Evolutionary conservation across 2,888 invertebrate species (phyloP), one percentile per base, ranked within the genome.

Genomic region (Osedax fenrisi): DNA sequence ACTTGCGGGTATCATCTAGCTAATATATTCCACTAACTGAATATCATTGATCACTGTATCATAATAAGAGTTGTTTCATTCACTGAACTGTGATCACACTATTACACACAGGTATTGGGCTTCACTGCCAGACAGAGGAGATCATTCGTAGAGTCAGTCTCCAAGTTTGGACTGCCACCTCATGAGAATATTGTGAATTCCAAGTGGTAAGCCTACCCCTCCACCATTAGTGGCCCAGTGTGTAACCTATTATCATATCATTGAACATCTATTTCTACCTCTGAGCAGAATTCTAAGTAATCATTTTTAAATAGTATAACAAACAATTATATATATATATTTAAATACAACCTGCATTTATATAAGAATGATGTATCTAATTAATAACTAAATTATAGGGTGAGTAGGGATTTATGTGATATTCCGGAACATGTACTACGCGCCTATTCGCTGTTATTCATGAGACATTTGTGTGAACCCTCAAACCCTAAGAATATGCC

Each of bases 341-440:
- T n/a, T n/a, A n/a, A n/a, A n/a, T n/a, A n/a, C n/a, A n/a, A n/a
- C n/a, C n/a, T n/a, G n/a, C n/a, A n/a, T n/a, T n/a, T n/a, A n/a
- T n/a, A n/a, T n/a, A n/a, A n/a, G n/a, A n/a, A n/a, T n/a, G n/a
- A n/a, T n/a, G n/a, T n/a, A n/a, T n/a, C n/a, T n/a, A n/a, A n/a
- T n/a, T n/a, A n/a, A n/a, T n/a, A n/a, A n/a, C n/a, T n/a, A n/a
- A n/a, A n/a, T n/a, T n/a, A n/a, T n/a, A 79, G 79, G 79, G 69
- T 79, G 72, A 77, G 77, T 13, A 64, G 79, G 2, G 80, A 80
- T 59, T 71, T 80, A 21, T 59, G 77, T 2, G 69, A 74, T 59
- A 80, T 79, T 61, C 62, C 78, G 2, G 80, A 80, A 72, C 66
- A 76, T 26, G 77, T 77, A 17, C 78, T 95, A 87, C 92, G 93